Conservation (phyloP, 2,113 vertebrate species). For the Odontophorus gujanensis region DNA sequence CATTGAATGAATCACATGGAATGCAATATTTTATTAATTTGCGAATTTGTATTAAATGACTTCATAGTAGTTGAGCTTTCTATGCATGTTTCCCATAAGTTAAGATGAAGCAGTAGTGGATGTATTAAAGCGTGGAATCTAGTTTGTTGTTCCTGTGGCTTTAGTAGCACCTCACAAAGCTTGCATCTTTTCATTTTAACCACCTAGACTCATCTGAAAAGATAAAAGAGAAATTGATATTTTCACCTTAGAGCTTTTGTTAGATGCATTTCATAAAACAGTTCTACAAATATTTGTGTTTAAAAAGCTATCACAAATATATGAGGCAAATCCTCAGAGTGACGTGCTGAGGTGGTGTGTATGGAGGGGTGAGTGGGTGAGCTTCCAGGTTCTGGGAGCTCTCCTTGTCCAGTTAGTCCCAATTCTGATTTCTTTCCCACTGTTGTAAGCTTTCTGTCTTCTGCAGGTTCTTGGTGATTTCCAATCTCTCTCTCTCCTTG, state of each 20-base stretch:
- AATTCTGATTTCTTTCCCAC: neutral
- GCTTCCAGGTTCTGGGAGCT: neutral
- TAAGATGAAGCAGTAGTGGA: neutral
- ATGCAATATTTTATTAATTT: neutral
- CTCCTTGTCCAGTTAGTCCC: neutral
- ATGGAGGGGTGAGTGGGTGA: neutral
- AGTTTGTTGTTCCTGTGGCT: neutral
- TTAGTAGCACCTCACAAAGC: neutral
- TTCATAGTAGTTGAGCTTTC: neutral
- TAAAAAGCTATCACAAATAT: neutral
- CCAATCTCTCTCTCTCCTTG: neutral
- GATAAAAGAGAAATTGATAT: neutral
- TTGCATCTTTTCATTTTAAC: neutral
- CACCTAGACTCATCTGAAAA: neutral
- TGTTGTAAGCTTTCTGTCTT: neutral
- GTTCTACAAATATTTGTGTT: neutral
- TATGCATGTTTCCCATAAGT: neutral
- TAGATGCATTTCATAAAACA: neutral
- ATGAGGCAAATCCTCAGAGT: neutral
- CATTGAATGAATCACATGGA: neutral
- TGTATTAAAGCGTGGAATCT: neutral
- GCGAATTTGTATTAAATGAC: neutral
- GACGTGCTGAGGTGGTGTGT: neutral
- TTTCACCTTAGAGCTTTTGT: neutral
- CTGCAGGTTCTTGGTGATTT: neutral